Evolutionary conservation across 2,888 invertebrate genomes (phyloP).

Genomic region (Nephrocerus scutellatus): DNA sequence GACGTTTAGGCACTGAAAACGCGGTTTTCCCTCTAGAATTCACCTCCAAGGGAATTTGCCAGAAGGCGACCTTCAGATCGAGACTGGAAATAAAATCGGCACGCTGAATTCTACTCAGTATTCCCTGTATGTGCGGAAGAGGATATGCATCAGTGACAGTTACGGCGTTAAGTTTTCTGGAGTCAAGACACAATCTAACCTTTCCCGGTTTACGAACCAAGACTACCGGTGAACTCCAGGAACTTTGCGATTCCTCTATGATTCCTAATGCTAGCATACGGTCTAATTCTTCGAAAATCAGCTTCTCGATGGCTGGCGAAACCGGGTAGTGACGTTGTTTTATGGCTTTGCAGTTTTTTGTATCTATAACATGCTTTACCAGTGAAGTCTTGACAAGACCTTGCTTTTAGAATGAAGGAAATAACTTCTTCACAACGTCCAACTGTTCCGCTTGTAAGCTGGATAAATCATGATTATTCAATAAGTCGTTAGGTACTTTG

Average conservation of each 20-base stretch:
- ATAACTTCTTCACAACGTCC: too few relatives aligned
- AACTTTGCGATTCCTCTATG: slow-evolving; percentile 26
- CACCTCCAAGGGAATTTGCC: slow-evolving; percentile 14
- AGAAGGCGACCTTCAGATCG: slow-evolving; percentile 15
- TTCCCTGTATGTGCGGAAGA: slow-evolving; percentile 15
- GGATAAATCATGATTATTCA: too few relatives aligned
- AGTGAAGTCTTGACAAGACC: slow-evolving; percentile 17
- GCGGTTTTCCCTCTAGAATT: slow-evolving; percentile 17
- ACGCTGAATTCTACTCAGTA: slow-evolving; percentile 11
- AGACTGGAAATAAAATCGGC: slow-evolving; percentile 14
- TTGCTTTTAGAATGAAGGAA: slow-evolving; percentile 13
- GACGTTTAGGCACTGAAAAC: slow-evolving; percentile 20
- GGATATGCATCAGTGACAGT: slow-evolving; percentile 21
- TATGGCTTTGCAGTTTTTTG: slow-evolving; percentile 12
- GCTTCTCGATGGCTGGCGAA: slow-evolving; percentile 14
- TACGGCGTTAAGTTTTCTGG: slow-evolving; percentile 26
- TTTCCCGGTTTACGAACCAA: slow-evolving; percentile 25
- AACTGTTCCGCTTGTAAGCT: too few relatives aligned
- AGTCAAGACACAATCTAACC: slow-evolving; percentile 29
- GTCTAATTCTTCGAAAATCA: slow-evolving; percentile 23
- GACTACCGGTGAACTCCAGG: slow-evolving; percentile 29
- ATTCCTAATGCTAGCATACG: slow-evolving; percentile 29
- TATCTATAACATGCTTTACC: slow-evolving; percentile 17
- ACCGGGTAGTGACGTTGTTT: slow-evolving; percentile 19
- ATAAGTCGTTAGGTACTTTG: too few relatives aligned